Evolutionary conservation across 2,797 vertebrate genomes (phyloP), one percentile per base, ranked within the genome.

Genomic region (Molossus alvarezi): DNA sequence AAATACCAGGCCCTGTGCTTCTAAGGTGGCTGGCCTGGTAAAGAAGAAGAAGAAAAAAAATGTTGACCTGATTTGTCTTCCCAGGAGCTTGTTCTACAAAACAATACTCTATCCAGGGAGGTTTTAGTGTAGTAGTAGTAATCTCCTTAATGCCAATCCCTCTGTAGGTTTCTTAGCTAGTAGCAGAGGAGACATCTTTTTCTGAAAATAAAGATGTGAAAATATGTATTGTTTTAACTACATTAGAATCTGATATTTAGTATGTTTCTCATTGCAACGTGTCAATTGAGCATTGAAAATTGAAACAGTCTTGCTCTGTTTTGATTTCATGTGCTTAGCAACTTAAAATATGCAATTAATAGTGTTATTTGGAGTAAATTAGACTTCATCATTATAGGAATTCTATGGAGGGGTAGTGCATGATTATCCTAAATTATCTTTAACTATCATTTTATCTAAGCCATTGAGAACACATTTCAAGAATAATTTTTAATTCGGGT

Each of bases 381-480:
- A 64, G 73, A 51, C 62, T 82, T 93, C 23, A 23, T 25, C 14
- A 12, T 29, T 58, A 79, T 84, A 86, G 82, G 60, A 18, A 33
- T 80, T 48, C 91, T 79, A 65, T 14, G 80, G n/a, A 81, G 60
- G 95, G 48, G 69, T 5, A 48, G 18, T 53, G 6, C 3, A 2
- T 55, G 27, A 60, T 96, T 94, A 71, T 65, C 23, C 82, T 88
- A 20, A 64, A 91, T 89, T 73, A 29, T 76, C 21, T 81, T 95
- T 92, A 89, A 58, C 65, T 72, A 25, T 33, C 60, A 21, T 87
- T 95, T 96, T 75, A 89, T 95, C 65, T 85, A 94, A 94, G 79
- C 20, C 73, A 77, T 27, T 77, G 79, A 92, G 67, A 88, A 76
- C 2, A 13, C 73, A 94, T 41, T 93, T 96, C 57, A 64, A 77